phyloP scores from a whole-genome alignment of 2,888 invertebrate genomes.

The Frankliniella intonsa region DNA sequence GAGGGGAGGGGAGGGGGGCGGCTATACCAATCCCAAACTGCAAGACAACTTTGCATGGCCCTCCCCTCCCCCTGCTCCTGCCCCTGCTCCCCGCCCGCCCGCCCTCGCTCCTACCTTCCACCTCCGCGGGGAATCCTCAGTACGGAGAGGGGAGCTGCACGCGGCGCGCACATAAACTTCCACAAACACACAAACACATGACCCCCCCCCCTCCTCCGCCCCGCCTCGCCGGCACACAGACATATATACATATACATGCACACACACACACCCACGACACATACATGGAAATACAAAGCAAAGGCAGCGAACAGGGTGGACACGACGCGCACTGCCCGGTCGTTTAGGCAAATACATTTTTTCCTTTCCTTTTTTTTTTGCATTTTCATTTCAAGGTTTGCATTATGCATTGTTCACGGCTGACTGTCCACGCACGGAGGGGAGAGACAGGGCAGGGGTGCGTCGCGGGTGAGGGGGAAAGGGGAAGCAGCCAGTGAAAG shows the following conservation, averaged over 20 bases:
- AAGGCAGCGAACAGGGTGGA: background rate
- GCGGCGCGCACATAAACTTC: background rate
- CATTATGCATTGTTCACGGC: slow-evolving; percentile 23
- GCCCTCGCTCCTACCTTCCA: background rate
- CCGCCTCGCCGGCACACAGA: background rate
- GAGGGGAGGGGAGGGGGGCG: background rate
- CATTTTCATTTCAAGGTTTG: slow-evolving; percentile 20
- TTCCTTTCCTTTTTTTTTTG: background rate
- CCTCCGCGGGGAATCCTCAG: background rate
- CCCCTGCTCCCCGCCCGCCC: background rate
- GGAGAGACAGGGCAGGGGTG: background rate
- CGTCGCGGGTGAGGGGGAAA: no score
- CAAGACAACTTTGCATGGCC: background rate
- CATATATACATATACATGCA: background rate
- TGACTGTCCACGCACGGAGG: slow-evolving; percentile 6
- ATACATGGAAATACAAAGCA: background rate
- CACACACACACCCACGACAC: background rate
- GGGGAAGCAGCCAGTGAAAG: no score
- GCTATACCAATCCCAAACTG: background rate
- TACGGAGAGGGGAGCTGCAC: background rate
- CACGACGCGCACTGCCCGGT: background rate
- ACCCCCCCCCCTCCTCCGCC: no score
- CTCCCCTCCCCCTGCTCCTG: background rate
- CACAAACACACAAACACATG: background rate
- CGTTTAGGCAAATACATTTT: slow-evolving; percentile 17